A percentile compares a stretch with the other conserved stretches of the same genome.
phyloP scores from a whole-genome alignment of 2,113 vertebrate genomes.

The Raja brachyura region DNA sequence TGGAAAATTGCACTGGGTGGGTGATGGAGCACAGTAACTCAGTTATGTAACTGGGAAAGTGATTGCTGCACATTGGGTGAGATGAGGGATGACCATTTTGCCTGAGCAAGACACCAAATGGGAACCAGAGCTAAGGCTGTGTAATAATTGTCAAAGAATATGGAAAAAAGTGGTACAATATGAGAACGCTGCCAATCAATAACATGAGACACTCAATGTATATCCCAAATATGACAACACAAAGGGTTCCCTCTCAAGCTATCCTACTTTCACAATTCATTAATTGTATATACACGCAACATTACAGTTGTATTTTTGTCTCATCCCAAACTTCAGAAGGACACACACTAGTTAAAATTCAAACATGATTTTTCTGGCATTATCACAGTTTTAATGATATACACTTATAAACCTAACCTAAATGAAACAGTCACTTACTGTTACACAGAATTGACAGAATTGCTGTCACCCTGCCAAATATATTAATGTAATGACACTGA shows the following conservation, averaged over 20 bases:
- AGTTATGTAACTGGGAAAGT: not conserved
- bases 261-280: not conserved
- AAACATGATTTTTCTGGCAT: not conserved
- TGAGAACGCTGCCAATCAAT: not conserved
- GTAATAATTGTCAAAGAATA: not conserved
- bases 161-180: not conserved
- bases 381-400: not conserved
- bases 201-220: not conserved
- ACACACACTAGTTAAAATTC: not conserved
- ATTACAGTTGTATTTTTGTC: not conserved
- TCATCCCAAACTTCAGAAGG: not conserved
- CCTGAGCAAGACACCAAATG: not conserved
- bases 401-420: not conserved
- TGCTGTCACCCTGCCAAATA: not conserved
- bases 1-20: not conserved
- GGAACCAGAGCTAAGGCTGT: not conserved
- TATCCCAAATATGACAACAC: not conserved
- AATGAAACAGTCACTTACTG: constrained; percentile 3
- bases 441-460: not conserved
- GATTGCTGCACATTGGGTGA: not conserved
- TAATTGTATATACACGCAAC: not conserved
- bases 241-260: not conserved
- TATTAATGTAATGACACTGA: not conserved
- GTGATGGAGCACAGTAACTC: not conserved
- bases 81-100: not conserved